A percentile compares a stretch with the other conserved stretches of the same genome.
Conservation (phyloP, 1,140 invertebrate genomes). For the Cepaea nemoralis region DNA sequence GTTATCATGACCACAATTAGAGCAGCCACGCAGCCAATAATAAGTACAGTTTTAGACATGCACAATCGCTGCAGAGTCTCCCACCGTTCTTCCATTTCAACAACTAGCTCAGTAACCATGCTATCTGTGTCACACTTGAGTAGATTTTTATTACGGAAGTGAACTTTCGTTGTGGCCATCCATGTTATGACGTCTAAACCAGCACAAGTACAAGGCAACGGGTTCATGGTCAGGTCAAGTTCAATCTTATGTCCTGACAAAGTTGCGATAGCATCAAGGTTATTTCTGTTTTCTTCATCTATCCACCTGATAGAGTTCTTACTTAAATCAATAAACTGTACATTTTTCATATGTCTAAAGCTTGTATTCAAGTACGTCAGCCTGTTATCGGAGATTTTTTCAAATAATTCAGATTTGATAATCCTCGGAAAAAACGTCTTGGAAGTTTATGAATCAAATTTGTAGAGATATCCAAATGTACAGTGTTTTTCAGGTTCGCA, state of each 20-base stretch:
- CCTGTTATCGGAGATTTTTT: constrained; percentile 16
- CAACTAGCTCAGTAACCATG: neutral
- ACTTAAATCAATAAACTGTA: constrained; percentile 2
- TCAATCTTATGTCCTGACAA: neutral
- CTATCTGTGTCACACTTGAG: neutral
- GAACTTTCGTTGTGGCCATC: constrained; percentile 10
- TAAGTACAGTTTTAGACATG: neutral
- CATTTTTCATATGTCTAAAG: constrained; percentile 15
- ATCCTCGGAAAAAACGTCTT: neutral
- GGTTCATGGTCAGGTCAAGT: neutral
- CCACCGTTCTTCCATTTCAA: neutral
- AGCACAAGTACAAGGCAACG: constrained; percentile 1
- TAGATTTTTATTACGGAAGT: neutral
- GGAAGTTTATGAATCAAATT: constrained; percentile 3
- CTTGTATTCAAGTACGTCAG: neutral
- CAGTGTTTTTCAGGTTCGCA: neutral
- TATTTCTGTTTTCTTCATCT: neutral
- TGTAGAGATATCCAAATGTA: constrained; percentile 5
- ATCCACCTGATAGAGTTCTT: constrained; percentile 17
- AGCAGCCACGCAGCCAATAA: neutral
- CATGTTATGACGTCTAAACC: neutral
- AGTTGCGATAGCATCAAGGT: neutral
- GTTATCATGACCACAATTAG: neutral
- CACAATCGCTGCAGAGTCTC: neutral
- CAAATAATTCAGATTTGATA: neutral